Conservation (phyloP, 2,888 invertebrate genomes). For the Maniola hyperantus region DNA sequence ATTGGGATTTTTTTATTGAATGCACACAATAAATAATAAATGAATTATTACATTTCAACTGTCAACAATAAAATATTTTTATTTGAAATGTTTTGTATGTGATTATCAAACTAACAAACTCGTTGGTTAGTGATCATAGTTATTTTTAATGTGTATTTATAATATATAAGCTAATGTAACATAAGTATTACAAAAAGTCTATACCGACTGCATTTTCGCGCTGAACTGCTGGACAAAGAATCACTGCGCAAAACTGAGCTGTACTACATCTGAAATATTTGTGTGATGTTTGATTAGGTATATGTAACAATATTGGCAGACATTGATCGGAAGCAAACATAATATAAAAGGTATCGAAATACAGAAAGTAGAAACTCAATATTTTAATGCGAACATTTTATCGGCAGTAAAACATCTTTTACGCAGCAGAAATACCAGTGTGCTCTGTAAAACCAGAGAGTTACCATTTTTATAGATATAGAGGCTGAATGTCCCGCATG, state of each 20-base stretch:
- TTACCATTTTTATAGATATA: neutral
- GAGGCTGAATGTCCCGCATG: neutral
- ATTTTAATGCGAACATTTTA: slow-evolving; percentile 19
- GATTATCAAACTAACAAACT: no score
- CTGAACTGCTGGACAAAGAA: neutral
- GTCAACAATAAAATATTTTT: no score
- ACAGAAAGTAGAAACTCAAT: slow-evolving; percentile 2
- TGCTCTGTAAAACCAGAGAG: slow-evolving; percentile 1
- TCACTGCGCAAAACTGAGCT: neutral
- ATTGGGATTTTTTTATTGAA: no score
- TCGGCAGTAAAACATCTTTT: slow-evolving; percentile 22
- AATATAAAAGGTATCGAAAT: slow-evolving; percentile 1
- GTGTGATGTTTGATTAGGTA: neutral
- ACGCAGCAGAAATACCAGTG: slow-evolving; percentile 9
- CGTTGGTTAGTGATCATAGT: no score
- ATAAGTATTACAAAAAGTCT: no score
- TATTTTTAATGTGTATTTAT: no score
- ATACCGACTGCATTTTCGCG: neutral
- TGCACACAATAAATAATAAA: no score
- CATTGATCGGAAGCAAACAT: slow-evolving; percentile 4
- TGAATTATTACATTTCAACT: no score
- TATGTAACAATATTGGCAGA: neutral
- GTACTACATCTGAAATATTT: no score
- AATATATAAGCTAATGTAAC: no score
- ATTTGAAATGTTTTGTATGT: no score